Conservation (phyloP, 2,797 vertebrate species). For the Nasua narica region DNA sequence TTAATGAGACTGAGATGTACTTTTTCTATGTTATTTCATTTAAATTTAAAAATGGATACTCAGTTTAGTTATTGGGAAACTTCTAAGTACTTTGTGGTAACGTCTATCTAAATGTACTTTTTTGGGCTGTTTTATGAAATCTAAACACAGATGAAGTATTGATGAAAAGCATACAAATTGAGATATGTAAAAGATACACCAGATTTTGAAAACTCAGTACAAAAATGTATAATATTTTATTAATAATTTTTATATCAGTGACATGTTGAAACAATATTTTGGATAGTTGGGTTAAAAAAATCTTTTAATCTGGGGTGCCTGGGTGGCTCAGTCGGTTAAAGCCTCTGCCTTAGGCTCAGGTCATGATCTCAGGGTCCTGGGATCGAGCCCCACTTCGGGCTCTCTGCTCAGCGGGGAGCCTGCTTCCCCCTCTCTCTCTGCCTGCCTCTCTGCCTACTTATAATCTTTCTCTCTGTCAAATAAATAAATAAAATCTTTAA, state of each 20-base stretch:
- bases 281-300: not conserved
- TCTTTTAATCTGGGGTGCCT: not conserved
- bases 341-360: too few relatives aligned
- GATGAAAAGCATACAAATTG: not conserved
- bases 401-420: too few relatives aligned
- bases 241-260: not conserved
- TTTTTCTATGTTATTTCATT: not conserved
- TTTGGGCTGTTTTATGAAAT: not conserved
- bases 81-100: not conserved
- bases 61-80: not conserved
- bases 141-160: not conserved
- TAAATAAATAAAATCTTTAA: not conserved
- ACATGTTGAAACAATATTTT: not conserved
- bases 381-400: too few relatives aligned
- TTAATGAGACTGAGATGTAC: not conserved
- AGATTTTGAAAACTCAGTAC: not conserved
- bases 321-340: too few relatives aligned
- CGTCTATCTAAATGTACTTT: not conserved
- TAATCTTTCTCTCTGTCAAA: too few relatives aligned
- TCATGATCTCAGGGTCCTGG: too few relatives aligned
- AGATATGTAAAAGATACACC: not conserved
- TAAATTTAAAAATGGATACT: not conserved
- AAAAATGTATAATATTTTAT: not conserved
- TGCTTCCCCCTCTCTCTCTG: too few relatives aligned
- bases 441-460: too few relatives aligned